Conservation (phyloP, 2,888 invertebrate genomes). For the Rosalia funebris region DNA sequence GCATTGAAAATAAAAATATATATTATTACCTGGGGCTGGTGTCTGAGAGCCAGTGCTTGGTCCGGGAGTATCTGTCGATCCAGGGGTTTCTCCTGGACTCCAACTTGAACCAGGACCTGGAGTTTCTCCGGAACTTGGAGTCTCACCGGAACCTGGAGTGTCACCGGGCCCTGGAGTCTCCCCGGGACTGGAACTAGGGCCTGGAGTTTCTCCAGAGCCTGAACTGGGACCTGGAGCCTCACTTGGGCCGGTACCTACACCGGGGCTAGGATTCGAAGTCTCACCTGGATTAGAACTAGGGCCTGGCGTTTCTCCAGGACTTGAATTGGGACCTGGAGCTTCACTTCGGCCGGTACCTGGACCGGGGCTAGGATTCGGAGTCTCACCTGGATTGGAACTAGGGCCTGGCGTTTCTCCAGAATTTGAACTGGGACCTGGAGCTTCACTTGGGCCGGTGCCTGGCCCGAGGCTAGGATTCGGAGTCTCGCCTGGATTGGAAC, state of each 20-base stretch:
- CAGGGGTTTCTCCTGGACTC: too few species aligned
- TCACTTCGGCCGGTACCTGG: background rate
- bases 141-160: background rate
- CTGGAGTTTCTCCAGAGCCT: too few species aligned
- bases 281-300: background rate
- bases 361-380: background rate
- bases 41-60: background rate
- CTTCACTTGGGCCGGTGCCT: background rate
- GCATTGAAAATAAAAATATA: background rate
- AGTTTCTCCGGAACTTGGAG: background rate
- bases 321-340: background rate
- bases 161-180: background rate
- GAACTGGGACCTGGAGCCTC: background rate
- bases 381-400: background rate
- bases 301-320: background rate
- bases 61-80: background rate
- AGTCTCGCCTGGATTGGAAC: background rate
- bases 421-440: background rate
- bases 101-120: background rate
- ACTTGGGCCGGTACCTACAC: background rate
- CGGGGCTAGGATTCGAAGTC: background rate
- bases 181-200: background rate
- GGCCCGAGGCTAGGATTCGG: background rate
- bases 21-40: background rate
- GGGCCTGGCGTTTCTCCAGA: background rate